Percentiles rank a stretch among this genome's conserved stretches.
Conservation (phyloP, 2,888 invertebrate genomes). For the Cecidostiba fungosa region DNA sequence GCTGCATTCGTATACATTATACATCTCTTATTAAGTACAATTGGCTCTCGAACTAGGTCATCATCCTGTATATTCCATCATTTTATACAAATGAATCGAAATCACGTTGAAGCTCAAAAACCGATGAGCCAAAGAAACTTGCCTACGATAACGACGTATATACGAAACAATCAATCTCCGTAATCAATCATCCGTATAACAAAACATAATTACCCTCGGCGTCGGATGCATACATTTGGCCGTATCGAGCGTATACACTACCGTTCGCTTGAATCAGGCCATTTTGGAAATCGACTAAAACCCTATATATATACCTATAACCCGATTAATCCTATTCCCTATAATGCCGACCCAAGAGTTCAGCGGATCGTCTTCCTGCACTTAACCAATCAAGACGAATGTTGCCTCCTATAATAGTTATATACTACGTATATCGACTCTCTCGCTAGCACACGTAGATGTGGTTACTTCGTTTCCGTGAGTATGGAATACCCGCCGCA, state of each 20-base stretch:
- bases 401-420: not conserved
- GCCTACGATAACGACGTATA: not conserved
- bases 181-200: conserved; percentile 24
- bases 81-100: not conserved
- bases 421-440: not conserved
- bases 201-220: conserved; percentile 30
- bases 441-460: not conserved
- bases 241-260: not conserved
- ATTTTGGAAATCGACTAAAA: conserved; percentile 20
- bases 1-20: conserved; percentile 12
- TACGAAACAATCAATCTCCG: not conserved
- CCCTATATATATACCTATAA: conserved; percentile 44
- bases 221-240: conserved; percentile 45
- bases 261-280: conserved; percentile 8
- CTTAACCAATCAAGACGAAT: conserved; percentile 49
- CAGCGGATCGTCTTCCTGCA: conserved; percentile 8
- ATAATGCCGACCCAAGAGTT: not conserved
- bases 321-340: conserved; percentile 27
- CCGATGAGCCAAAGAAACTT: no score
- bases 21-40: conserved; percentile 14
- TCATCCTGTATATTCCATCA: not conserved
- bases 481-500: not conserved
- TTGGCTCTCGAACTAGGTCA: not conserved
- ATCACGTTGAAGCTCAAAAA: not conserved
- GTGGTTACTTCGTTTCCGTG: not conserved